Percentiles rank a stretch among this genome's conserved stretches.
Evolutionary conservation across 2,888 invertebrate genomes (phyloP).

Genomic region (Thyatira batis): DNA sequence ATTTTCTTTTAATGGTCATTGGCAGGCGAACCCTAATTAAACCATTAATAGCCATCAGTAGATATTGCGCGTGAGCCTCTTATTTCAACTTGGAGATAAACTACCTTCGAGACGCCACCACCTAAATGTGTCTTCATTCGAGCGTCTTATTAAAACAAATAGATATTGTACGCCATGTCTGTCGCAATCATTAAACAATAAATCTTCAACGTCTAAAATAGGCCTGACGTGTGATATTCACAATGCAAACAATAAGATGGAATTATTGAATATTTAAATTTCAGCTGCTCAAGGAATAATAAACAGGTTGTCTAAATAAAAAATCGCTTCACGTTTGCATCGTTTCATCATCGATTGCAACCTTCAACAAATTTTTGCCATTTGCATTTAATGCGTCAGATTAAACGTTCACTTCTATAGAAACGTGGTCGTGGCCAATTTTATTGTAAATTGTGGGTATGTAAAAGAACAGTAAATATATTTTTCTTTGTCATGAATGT

Average conservation of each 20-base stretch:
- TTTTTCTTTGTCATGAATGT: neutral
- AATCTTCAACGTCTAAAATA: slow-evolving; percentile 43
- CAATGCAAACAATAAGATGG: slow-evolving; percentile 5
- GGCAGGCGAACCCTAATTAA: neutral
- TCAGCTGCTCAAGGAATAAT: slow-evolving; percentile 33
- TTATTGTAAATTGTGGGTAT: neutral
- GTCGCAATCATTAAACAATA: slow-evolving; percentile 66
- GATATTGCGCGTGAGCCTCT: slow-evolving; percentile 13
- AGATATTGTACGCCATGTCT: slow-evolving; percentile 50
- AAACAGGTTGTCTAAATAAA: slow-evolving; percentile 19
- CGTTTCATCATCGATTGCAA: slow-evolving; percentile 34
- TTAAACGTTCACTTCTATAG: slow-evolving; percentile 3
- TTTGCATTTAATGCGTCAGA: slow-evolving; percentile 2
- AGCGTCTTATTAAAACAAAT: slow-evolving; percentile 67
- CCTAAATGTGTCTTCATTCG: slow-evolving; percentile 41
- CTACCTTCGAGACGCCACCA: slow-evolving; percentile 8
- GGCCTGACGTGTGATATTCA: slow-evolving; percentile 38
- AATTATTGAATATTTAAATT: slow-evolving; percentile 29
- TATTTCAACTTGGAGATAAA: neutral
- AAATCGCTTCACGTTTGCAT: slow-evolving; percentile 19
- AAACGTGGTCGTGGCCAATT: slow-evolving; percentile 18
- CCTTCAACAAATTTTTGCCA: slow-evolving; percentile 18
- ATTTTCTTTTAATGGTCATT: slow-evolving; percentile 18
- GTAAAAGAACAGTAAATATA: neutral
- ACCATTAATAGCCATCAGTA: slow-evolving; percentile 7